Evolutionary conservation across 2,113 vertebrate species (phyloP).

Genomic region (Aleadryas rufinucha): DNA sequence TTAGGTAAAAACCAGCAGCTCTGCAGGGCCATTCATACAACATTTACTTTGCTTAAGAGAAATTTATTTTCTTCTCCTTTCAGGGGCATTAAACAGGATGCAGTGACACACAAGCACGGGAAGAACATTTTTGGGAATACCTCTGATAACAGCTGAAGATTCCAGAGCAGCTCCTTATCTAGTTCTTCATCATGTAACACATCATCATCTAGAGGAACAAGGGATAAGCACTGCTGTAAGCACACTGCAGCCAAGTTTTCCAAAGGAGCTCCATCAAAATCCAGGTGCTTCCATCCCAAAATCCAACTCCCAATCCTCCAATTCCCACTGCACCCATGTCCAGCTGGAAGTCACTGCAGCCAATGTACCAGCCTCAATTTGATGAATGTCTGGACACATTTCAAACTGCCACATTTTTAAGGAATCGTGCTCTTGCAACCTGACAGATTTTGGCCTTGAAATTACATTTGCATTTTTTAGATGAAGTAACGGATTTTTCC

Average conservation of each 20-base stretch:
- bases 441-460: neutral
- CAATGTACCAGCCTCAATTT: neutral
- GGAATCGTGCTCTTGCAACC: neutral
- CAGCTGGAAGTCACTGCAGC: neutral
- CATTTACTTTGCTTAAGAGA: neutral
- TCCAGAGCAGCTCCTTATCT: conserved; percentile 97
- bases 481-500: neutral
- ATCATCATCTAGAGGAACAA: conserved; percentile 86
- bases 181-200: conserved; percentile 93
- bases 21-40: neutral
- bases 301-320: neutral
- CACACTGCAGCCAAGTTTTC: neutral
- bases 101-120: neutral
- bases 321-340: neutral
- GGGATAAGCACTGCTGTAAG: neutral
- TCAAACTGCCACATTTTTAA: neutral
- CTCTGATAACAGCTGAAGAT: conserved; percentile 95
- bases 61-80: neutral
- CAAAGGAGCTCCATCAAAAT: neutral
- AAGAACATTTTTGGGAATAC: conserved; percentile 63
- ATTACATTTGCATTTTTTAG: neutral
- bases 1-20: neutral
- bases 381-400: neutral
- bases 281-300: neutral
- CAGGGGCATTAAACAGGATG: neutral